Conservation (phyloP, 2,113 vertebrate species). For the Syngnathoides biaculeatus region DNA sequence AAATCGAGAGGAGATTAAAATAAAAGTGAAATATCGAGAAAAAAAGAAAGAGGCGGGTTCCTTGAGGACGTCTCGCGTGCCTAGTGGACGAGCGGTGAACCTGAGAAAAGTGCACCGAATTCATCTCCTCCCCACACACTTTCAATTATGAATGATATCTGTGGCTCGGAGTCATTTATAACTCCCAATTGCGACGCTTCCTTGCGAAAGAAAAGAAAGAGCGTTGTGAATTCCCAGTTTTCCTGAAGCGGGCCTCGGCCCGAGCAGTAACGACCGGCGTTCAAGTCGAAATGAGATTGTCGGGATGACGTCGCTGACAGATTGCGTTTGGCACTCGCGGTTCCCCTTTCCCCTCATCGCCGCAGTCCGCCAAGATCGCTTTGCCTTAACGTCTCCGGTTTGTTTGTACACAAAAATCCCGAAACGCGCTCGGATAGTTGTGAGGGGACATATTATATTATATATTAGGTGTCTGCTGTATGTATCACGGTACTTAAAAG, state of each 20-base stretch:
- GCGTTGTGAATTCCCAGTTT: background rate
- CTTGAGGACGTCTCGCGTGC: constrained; percentile 18
- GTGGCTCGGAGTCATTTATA: constrained; percentile 33
- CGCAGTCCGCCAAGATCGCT: background rate
- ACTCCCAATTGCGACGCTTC: constrained; percentile 16
- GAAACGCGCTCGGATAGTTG: background rate
- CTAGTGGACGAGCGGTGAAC: constrained; percentile 28
- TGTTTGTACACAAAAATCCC: background rate
- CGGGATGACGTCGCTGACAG: background rate
- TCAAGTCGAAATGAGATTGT: background rate
- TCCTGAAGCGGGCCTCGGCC: background rate
- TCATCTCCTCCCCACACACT: background rate
- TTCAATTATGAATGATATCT: constrained; percentile 30
- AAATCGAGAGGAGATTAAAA: constrained; percentile 11
- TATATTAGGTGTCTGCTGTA: no score
- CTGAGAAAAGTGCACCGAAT: background rate
- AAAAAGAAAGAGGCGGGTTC: constrained; percentile 19
- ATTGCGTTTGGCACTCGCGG: background rate
- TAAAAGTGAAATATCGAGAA: constrained; percentile 24
- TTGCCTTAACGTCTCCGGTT: background rate
- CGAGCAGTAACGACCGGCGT: background rate
- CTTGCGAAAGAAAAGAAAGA: no score
- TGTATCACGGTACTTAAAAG: no score
- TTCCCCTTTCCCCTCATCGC: background rate
- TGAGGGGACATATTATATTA: background rate